phyloP scores from a whole-genome alignment of 2,888 invertebrate genomes.

The Rotaria sp. region DNA sequence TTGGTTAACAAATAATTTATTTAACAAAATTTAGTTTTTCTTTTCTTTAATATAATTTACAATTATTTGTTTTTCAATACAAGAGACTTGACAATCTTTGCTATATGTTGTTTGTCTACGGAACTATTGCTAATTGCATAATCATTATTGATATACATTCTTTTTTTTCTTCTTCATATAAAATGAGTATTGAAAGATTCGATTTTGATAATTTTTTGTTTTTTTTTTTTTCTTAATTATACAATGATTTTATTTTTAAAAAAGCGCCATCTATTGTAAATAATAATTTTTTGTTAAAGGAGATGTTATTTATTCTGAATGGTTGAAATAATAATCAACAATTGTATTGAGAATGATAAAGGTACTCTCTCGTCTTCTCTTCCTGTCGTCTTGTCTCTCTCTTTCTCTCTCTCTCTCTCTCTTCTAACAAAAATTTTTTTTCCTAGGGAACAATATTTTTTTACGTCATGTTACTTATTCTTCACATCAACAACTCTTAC shows the following conservation, averaged over 20 bases:
- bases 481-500: not conserved
- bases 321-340: not conserved
- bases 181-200: no score
- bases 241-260: not conserved
- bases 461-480: not conserved
- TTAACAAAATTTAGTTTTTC: no score
- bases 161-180: no score
- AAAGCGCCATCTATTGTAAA: not conserved
- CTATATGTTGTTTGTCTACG: no score
- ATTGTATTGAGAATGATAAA: constrained; percentile 13
- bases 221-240: not conserved
- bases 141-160: no score
- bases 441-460: not conserved
- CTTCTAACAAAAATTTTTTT: not conserved
- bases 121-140: no score
- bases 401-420: not conserved
- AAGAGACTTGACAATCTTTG: no score
- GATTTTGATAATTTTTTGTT: no score
- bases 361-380: not conserved
- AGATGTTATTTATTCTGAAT: not conserved
- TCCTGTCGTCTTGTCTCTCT: not conserved
- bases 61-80: no score
- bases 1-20: no score
- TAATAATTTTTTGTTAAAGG: not conserved
- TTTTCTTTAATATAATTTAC: no score